Base-by-base conservation (phyloP, 2,113 vertebrate species). In the Prunella himalayana region DNA sequence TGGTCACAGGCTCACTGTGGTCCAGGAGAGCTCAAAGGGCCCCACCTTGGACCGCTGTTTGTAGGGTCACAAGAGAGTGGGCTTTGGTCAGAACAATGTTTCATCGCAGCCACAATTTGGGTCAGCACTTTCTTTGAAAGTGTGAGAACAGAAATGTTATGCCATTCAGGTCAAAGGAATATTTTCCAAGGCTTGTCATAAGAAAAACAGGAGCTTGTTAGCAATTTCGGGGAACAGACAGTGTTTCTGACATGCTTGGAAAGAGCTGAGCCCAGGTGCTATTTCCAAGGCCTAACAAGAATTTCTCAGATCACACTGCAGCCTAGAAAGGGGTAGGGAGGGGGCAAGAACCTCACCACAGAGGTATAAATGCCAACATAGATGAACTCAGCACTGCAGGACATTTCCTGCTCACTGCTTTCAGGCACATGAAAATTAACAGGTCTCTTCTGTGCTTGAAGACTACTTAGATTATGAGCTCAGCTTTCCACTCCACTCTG, bases 21-120 rank as follows among this genome's bases (percentile, higher is more conserved):
- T 6, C 12, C 37, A 35, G 24, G 31, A 50, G 44, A n/a, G 9
- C 30, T 15, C 23, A 12, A 15, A 69, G 15, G 6, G 44, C 24
- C 11, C 44, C 35, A 15, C 33, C 21, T 15, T 35, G 44, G 30
- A 10, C 24, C 0, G 1, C 24, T 35, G 9, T 35, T 23, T 15
- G 11, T 4, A 18, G 19, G 31, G 19, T 18, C 5, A 1, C 12
- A n/a, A 10, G 37, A 42, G 24, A 12, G 30, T 10, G 15, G 44
- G 31, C 37, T 59, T n/a, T 4, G 35, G 44, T n/a, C 24, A 50
- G 12, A 49, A 5, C 15, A 9, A 2, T 7, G 18, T 42, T 60
- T 50, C 54, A n/a, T 20, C 0, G 1, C 37, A 27, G 30, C 12
- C 12, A 15, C 9, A 3, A 19, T 35, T 50, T 30, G n/a, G 17